These are phyloP conservation scores for Eulemur rufifrons DNA, from an alignment of 2,113 vertebrate genomes.

Conservation along the genomic window DNA sequence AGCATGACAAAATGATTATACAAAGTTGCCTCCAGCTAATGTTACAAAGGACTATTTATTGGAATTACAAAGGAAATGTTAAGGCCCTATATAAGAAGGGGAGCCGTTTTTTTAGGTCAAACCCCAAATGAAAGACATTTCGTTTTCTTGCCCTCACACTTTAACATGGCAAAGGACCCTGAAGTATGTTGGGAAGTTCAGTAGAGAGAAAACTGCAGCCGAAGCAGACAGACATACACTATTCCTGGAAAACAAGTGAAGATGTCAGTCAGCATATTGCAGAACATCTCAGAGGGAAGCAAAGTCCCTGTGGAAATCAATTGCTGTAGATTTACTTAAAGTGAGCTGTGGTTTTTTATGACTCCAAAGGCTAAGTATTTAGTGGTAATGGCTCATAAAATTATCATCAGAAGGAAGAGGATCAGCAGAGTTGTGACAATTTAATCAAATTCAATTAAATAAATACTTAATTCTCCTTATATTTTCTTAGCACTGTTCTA, in stretches of 20 bases:
- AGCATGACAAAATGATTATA: background rate
- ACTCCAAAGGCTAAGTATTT: background rate
- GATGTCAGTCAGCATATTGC: background rate
- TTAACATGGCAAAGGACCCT: background rate
- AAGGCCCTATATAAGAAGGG: background rate
- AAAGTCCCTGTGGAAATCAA: background rate
- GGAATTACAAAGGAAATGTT: background rate
- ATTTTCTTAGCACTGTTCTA: background rate
- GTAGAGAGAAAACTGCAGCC: background rate
- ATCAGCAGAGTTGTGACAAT: background rate
- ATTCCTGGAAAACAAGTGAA: background rate
- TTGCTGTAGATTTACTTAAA: background rate
- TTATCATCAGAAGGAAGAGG: background rate
- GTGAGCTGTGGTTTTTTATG: background rate
- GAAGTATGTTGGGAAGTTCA: background rate
- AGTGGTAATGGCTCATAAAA: slow-evolving; percentile 23
- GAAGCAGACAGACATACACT: background rate
- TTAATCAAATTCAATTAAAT: slow-evolving; percentile 37
- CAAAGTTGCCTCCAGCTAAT: background rate
- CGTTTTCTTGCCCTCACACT: background rate
- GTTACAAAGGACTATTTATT: background rate
- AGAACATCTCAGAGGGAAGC: background rate
- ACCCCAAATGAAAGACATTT: background rate
- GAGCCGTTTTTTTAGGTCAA: background rate
- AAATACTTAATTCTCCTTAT: background rate